Evolutionary conservation across 2,797 vertebrate species (phyloP).

Genomic region (Spinus pinus): DNA sequence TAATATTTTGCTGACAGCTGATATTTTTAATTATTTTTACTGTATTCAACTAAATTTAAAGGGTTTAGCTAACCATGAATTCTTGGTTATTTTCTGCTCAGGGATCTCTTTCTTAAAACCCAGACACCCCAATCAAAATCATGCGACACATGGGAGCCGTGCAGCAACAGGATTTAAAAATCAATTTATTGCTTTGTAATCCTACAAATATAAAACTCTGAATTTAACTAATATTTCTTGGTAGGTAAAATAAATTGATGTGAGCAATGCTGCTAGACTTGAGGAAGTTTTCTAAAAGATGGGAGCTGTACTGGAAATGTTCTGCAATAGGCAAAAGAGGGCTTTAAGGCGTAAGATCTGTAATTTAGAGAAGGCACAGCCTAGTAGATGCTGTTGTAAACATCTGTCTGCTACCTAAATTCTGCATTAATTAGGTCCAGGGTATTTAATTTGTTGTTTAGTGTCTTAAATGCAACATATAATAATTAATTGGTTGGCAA

Average conservation of each 20-base stretch:
- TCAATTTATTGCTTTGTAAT: not conserved
- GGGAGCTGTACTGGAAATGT: not conserved
- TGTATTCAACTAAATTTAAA: not conserved
- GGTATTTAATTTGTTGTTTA: not conserved
- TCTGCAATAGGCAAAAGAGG: not conserved
- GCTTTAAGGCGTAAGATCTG: not conserved
- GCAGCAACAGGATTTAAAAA: not conserved
- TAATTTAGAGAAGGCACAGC: not conserved
- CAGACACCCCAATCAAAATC: not conserved
- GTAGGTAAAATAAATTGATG: not conserved
- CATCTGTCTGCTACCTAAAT: not conserved
- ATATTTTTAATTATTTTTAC: constrained; percentile 1
- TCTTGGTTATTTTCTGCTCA: not conserved
- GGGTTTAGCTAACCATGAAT: not conserved
- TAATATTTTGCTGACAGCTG: not conserved
- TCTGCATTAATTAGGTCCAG: not conserved
- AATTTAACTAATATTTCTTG: not conserved
- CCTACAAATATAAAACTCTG: not conserved
- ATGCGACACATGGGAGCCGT: not conserved
- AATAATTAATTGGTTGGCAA: not conserved
- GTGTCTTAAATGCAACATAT: not conserved
- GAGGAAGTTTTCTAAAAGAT: not conserved
- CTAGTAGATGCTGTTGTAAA: not conserved
- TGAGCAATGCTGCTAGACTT: not conserved
- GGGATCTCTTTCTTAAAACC: not conserved